Conservation (phyloP, 2,888 invertebrate genomes). For the Polia nebulosa region DNA sequence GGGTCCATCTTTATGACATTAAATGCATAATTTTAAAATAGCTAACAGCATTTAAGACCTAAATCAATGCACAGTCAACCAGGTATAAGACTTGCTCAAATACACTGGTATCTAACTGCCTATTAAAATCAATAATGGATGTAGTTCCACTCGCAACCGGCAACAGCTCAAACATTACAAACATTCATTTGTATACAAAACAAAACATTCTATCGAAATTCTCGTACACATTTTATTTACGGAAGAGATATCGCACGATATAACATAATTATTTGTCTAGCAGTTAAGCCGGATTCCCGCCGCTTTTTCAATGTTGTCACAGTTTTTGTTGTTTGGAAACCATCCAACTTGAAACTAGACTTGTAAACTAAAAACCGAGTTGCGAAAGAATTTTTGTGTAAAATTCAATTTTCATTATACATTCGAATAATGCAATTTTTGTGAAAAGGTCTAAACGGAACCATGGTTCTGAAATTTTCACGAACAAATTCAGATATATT, state of each 20-base stretch:
- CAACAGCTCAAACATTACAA: constrained; percentile 20
- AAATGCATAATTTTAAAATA: background rate
- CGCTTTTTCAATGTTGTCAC: constrained; percentile 43
- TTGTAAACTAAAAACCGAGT: constrained; percentile 32
- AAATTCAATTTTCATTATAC: constrained; percentile 10
- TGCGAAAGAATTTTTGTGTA: constrained; percentile 9
- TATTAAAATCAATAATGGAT: background rate
- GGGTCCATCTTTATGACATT: background rate
- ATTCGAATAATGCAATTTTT: constrained; percentile 18
- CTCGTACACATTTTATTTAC: constrained; percentile 52
- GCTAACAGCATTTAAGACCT: background rate
- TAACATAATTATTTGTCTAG: constrained; percentile 36
- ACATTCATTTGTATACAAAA: constrained; percentile 57
- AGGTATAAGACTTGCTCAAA: background rate
- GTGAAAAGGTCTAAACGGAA: constrained; percentile 28
- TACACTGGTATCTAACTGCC: background rate
- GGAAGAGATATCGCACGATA: constrained; percentile 44
- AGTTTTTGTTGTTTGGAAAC: constrained; percentile 56
- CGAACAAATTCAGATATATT: background rate
- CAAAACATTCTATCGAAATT: constrained; percentile 43
- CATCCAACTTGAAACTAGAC: constrained; percentile 50
- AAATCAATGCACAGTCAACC: background rate
- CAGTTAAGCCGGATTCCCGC: constrained; percentile 44
- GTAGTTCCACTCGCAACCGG: background rate
- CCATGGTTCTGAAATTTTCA: constrained; percentile 26